phyloP scores from a whole-genome alignment of 23 tunicate genomes.

The Ciona savignyi region DNA sequence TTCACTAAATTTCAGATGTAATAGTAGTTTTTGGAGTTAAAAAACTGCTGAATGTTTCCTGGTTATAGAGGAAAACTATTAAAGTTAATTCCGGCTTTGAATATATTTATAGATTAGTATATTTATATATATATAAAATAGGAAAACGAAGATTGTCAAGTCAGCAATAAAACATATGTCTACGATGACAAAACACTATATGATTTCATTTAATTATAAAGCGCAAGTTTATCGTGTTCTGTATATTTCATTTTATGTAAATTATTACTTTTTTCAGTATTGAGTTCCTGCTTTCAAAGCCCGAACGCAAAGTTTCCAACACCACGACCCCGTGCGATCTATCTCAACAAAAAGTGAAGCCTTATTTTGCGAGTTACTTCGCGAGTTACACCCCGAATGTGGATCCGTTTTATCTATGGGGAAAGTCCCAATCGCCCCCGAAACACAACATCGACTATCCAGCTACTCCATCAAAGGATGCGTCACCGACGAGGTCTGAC shows the following conservation, averaged over 20 bases:
- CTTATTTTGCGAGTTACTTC: not conserved
- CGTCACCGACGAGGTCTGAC: not conserved
- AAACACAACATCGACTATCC: not conserved
- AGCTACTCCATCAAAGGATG: not conserved
- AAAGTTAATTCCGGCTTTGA: too few relatives aligned
- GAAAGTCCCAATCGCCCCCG: not conserved
- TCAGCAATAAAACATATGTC: not conserved
- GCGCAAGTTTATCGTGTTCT: too few relatives aligned
- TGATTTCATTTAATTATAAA: too few relatives aligned
- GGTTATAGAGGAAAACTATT: too few relatives aligned
- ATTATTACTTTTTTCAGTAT: constrained; percentile 1
- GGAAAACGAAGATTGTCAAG: not conserved
- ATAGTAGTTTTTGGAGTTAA: too few relatives aligned
- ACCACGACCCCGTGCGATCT: not conserved
- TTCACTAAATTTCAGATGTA: too few relatives aligned
- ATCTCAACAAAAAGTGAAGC: not conserved
- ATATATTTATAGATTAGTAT: not conserved
- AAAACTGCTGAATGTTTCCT: too few relatives aligned
- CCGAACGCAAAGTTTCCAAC: not conserved
- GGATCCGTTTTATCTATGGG: not conserved
- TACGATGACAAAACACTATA: too few relatives aligned
- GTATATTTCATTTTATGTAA: too few relatives aligned
- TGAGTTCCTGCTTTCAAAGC: constrained; percentile 19
- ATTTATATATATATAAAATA: not conserved
- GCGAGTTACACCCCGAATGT: not conserved